Percentiles rank a stretch among this genome's conserved stretches.
phyloP scores from a whole-genome alignment of 2,797 vertebrate species.

The Rallus crepitans region DNA sequence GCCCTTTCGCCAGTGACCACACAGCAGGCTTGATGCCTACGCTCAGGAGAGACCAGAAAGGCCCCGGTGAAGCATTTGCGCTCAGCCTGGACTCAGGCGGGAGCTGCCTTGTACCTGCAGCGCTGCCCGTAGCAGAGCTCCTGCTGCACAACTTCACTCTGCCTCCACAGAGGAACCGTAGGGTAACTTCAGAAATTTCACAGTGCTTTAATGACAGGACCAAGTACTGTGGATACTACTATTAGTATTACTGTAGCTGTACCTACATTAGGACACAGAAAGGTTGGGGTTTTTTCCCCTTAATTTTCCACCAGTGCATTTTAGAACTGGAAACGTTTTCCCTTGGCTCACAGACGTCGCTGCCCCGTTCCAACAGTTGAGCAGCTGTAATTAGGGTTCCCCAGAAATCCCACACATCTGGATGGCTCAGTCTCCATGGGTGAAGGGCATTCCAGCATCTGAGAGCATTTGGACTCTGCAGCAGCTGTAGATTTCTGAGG shows the following conservation, averaged over 20 bases:
- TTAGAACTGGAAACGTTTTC: slow-evolving; percentile 75
- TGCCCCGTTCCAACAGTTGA: not conserved
- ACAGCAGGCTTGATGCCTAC: no score
- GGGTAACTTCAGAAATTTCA: not conserved
- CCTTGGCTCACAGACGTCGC: slow-evolving; percentile 48
- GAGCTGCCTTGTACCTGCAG: not conserved
- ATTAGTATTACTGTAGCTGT: not conserved
- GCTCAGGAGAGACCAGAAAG: not conserved
- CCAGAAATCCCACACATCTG: not conserved
- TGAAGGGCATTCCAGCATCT: not conserved
- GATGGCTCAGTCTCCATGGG: not conserved
- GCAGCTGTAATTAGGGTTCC: not conserved
- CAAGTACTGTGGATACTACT: not conserved
- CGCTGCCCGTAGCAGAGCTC: not conserved
- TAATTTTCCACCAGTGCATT: slow-evolving; percentile 36
- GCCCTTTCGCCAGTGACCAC: not conserved
- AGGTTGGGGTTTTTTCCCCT: slow-evolving; percentile 58
- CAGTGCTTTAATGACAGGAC: not conserved
- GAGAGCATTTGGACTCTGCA: not conserved
- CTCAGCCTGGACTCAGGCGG: not conserved
- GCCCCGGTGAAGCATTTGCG: not conserved
- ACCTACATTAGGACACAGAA: slow-evolving; percentile 15
- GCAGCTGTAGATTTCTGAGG: slow-evolving; percentile 12
- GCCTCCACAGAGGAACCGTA: not conserved
- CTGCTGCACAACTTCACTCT: not conserved